Evolutionary conservation across 1,140 invertebrate genomes (phyloP).

Genomic region (Nomia melanderi): DNA sequence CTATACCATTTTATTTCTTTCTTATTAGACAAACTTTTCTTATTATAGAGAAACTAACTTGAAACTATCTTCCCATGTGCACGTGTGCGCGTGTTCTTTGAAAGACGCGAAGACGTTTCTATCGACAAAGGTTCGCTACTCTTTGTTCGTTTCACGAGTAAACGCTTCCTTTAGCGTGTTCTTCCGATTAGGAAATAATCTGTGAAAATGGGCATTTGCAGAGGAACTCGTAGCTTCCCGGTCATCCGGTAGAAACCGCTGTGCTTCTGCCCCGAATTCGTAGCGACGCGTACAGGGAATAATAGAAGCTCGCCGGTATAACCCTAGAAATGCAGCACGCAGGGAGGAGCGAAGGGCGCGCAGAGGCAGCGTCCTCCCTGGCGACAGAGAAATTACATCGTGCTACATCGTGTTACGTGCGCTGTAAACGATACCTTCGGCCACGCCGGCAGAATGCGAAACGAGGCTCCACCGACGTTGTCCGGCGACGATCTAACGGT

Average conservation of each 20-base stretch:
- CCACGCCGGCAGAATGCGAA: conserved; percentile 36
- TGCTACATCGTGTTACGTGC: conserved; percentile 54
- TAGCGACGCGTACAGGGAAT: not conserved
- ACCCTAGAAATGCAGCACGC: conserved; percentile 59
- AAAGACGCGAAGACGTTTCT: too few species aligned
- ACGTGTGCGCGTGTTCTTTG: too few species aligned
- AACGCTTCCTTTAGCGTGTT: too few species aligned
- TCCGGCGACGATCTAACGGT: conserved; percentile 19
- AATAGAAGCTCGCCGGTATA: conserved; percentile 1
- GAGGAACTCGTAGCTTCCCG: too few species aligned
- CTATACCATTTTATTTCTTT: too few species aligned
- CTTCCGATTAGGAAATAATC: too few species aligned
- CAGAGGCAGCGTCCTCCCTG: not conserved
- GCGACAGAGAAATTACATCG: conserved; percentile 57
- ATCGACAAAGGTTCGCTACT: too few species aligned
- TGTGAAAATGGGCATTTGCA: too few species aligned
- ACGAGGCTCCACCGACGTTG: conserved; percentile 22
- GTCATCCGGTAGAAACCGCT: conserved; percentile 10
- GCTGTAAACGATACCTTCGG: conserved; percentile 54
- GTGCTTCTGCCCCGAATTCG: conserved; percentile 14
- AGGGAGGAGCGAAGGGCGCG: conserved; percentile 31
- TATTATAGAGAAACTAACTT: too few species aligned
- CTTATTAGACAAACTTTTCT: too few species aligned
- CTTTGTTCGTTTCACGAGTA: too few species aligned
- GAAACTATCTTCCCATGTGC: too few species aligned